A percentile compares a stretch with the other conserved stretches of the same genome.
phyloP scores from a whole-genome alignment of 37 sponge, comb jelly and placozoan species.

The Diacarnus erythraeanus region DNA sequence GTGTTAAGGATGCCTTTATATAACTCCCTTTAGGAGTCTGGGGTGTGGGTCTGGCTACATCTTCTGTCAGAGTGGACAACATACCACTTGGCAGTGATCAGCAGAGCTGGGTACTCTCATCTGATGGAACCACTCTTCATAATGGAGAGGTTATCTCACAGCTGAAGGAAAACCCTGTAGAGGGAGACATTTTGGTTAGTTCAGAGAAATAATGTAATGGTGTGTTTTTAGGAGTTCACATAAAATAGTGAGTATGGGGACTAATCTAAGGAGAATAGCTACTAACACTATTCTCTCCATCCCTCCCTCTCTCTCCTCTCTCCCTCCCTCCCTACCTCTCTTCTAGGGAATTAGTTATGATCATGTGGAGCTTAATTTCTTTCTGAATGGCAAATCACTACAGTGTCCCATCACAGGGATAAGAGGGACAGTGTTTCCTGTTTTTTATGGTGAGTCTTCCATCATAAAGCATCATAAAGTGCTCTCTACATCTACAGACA shows the following conservation, averaged over 20 bases:
- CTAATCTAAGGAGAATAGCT: too few species aligned
- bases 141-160: slow-evolving; percentile 73
- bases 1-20: too few species aligned
- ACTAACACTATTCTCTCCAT: too few species aligned
- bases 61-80: slow-evolving; percentile 71
- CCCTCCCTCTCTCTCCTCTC: background rate
- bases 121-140: slow-evolving; percentile 81
- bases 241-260: too few species aligned
- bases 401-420: slow-evolving; percentile 86
- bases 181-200: slow-evolving; percentile 95
- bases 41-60: slow-evolving; percentile 95
- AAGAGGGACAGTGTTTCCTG: slow-evolving; percentile 87
- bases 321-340: background rate
- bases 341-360: slow-evolving; percentile 88
- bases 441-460: slow-evolving; percentile 68
- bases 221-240: too few species aligned
- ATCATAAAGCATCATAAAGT: background rate
- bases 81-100: slow-evolving; percentile 84
- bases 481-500: too few species aligned
- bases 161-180: slow-evolving; percentile 61
- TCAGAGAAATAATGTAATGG: too few species aligned
- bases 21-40: too few species aligned
- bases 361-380: slow-evolving; percentile 95
- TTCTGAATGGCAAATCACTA: slow-evolving; percentile 93
- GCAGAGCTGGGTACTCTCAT: slow-evolving; percentile 89